Evolutionary conservation across 1,140 invertebrate genomes (phyloP).

Genomic region (Agrypnia vestita): DNA sequence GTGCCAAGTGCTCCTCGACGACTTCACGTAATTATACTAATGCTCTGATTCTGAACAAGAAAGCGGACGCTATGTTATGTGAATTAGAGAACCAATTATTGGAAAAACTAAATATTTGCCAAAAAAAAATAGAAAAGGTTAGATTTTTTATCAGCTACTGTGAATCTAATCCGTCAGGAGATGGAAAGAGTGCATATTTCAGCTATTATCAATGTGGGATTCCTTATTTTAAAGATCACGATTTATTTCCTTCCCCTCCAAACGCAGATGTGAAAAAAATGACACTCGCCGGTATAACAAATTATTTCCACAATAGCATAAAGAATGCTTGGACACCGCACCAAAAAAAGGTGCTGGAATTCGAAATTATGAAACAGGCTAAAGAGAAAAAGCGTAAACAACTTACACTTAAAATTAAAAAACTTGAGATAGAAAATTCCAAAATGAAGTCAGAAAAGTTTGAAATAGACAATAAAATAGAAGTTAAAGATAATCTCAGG

Average conservation of each 20-base stretch:
- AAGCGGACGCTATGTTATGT: neutral
- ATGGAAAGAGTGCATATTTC: neutral
- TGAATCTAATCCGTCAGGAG: constrained; percentile 4
- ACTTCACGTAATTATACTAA: neutral
- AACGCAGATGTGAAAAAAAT: constrained; percentile 62
- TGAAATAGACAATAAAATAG: neutral
- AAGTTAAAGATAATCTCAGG: neutral
- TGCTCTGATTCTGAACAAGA: constrained; percentile 31
- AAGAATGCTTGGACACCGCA: constrained; percentile 9
- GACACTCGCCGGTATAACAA: constrained; percentile 5
- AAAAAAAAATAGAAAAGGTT: constrained; percentile 28
- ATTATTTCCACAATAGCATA: constrained; percentile 12
- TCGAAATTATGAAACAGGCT: constrained; percentile 7
- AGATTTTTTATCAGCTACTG: neutral
- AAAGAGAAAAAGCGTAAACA: constrained; percentile 12
- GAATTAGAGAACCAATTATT: constrained; percentile 32
- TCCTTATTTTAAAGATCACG: constrained; percentile 64
- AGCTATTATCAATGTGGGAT: constrained; percentile 56
- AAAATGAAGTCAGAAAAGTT: neutral
- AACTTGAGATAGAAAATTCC: constrained; percentile 17
- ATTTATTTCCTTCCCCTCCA: constrained; percentile 60
- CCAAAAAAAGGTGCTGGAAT: constrained; percentile 28
- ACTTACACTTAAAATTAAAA: constrained; percentile 14
- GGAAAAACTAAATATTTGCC: constrained; percentile 28
- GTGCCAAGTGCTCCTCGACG: too few relatives aligned